Conservation (phyloP, 1,140 invertebrate species). For the Drosophila repletoides region DNA sequence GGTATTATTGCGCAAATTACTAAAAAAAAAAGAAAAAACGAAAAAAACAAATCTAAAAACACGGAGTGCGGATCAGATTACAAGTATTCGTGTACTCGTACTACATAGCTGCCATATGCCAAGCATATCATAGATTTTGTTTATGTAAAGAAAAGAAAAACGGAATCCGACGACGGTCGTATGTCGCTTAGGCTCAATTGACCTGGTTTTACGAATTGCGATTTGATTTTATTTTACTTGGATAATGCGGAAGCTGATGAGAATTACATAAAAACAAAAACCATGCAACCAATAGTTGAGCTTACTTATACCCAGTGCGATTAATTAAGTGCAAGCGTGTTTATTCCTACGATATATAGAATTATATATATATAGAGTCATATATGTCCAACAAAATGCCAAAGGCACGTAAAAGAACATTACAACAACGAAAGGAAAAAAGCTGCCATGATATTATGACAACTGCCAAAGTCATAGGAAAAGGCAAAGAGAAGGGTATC, state of each 20-base stretch:
- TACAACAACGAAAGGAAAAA: not conserved
- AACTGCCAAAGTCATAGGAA: conserved; percentile 27
- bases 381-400: conserved; percentile 5
- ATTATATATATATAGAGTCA: too few relatives aligned
- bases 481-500: conserved; percentile 7
- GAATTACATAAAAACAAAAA: conserved; percentile 21
- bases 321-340: not conserved
- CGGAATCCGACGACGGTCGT: not conserved
- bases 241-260: conserved; percentile 26
- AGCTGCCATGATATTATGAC: conserved; percentile 12
- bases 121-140: not conserved
- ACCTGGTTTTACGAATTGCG: conserved; percentile 45
- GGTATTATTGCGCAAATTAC: conserved; percentile 15
- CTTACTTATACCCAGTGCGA: not conserved
- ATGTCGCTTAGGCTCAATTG: conserved; percentile 37
- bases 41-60: too few relatives aligned
- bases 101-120: conserved; percentile 1
- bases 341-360: too few relatives aligned
- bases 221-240: conserved; percentile 44
- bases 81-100: not conserved
- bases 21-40: too few relatives aligned
- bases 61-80: conserved; percentile 1
- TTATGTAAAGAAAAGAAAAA: conserved; percentile 15
- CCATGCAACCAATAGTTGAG: conserved; percentile 13
- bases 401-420: not conserved